Base-by-base conservation (phyloP, 64 coral and sea anemone genomes). In the Montipora efflorescens region DNA sequence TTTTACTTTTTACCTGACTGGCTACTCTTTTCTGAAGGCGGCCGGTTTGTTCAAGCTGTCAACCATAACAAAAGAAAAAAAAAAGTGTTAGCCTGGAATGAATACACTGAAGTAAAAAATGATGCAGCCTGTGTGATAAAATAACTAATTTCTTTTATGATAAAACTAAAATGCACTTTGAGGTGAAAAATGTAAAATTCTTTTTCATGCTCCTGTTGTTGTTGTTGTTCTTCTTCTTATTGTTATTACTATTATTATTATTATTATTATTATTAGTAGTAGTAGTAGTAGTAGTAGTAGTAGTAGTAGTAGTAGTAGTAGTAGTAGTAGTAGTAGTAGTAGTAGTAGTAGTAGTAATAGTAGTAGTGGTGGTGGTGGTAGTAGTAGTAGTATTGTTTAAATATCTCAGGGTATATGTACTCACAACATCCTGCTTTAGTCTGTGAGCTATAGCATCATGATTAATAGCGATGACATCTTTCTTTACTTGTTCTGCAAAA, bases 401-500 rank as follows among this genome's bases (percentile, higher is more conserved):
- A 36, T 36, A 36, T 36, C 36, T 36, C 0, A 57, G 11, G 11
- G 11, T 57, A 8, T 8, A 57, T 57, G 59, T 75, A 95, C 97
- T 94, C 62, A 98, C 97, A 59, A 96, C 88, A 90, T 99, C 95
- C 78, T 99, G 92, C 78, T 99, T 90, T 13, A 99, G 92, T 82
- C 98, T 94, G 90, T 99, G 95, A 83, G 92, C 95, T 89, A 99
- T 94, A 55, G 92, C 98, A 96, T 99, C 98, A 94, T 95, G 95
- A 73, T 96, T 92, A 57, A 92, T 75, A 7, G 87, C 86, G 59
- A 77, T 70, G 10, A 90, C 92, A 45, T 93, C 89, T 71, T 87
- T 83, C 88, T 95, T 99, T 75, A 80, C 75, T 90, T 77, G 94
- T 48, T 92, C 84, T 92, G 59, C 5, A 77, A 73, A 77, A 80